Evolutionary conservation across 2,797 vertebrate genomes (phyloP), one percentile per base, ranked within the genome.

Genomic region (Numenius phaeopus): DNA sequence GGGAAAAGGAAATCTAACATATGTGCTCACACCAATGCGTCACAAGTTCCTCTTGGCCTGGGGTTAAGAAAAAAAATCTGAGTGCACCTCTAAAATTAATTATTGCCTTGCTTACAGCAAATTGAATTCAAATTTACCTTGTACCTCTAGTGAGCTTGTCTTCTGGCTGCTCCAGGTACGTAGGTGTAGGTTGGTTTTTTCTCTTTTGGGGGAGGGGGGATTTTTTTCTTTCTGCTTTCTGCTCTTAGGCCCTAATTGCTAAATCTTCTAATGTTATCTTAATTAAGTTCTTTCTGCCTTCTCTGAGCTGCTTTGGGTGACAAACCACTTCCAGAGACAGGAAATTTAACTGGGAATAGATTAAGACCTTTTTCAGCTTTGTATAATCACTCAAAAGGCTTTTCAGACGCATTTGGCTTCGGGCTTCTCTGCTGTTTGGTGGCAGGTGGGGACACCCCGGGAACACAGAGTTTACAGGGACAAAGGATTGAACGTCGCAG

Each of bases 11-110:
- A 44, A 39, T 64, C 14, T 65, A 34, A 78, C 64, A 34, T 19
- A 9, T 1, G 6, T 32, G 17, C n/a, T 50, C 13, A 1, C 18
- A 12, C 0, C 3, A 37, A 57, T 27, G 54, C 15, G 40, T 23
- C 10, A 4, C 59, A 29, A 23, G 22, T 55, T 83, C 19, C 27
- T 77, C 27, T 26, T 72, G 64, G 34, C 40, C 40, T 27, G 18
- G 64, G 44, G 52, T 52, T 40, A 29, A 37, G 62, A 58, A 52
- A 54, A 27, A 49, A 50, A 50, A 46, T 21, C 27, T 29, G 29
- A 32, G 13, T 42, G 55, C 19, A 42, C 27, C 42, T 67, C 47
- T 67, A n/a, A 62, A 77, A 78, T 15, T 54, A 29, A 29, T 50
- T 14, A 5, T 3, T 71, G 27, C n/a, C 32, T 42, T 75, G n/a